Evolutionary conservation across 2,113 vertebrate species (phyloP).

Genomic region (Pelusios castaneus): DNA sequence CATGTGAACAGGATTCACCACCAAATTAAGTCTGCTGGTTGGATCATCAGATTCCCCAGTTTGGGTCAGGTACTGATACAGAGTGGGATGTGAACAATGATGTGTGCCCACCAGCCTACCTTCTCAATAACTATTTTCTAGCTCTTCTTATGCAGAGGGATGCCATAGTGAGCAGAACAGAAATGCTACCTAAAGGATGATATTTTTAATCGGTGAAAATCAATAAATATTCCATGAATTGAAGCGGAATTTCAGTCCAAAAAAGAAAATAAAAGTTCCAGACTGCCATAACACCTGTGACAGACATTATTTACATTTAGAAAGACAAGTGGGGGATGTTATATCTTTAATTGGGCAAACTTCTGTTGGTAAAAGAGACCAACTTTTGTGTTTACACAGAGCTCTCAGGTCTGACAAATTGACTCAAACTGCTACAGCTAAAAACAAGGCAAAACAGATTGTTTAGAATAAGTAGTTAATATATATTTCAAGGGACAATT

Average conservation of each 20-base stretch:
- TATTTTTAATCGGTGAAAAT: neutral
- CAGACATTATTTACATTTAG: neutral
- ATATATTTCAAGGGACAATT: neutral
- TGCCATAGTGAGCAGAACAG: neutral
- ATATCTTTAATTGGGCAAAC: neutral
- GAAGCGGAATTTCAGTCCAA: neutral
- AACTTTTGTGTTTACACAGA: neutral
- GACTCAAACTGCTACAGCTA: neutral
- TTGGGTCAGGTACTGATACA: no score
- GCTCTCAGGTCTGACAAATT: neutral
- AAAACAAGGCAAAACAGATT: neutral
- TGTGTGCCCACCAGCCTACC: neutral
- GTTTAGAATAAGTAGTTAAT: neutral
- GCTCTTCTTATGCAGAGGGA: neutral
- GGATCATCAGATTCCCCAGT: no score
- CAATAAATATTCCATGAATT: neutral
- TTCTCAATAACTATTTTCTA: neutral
- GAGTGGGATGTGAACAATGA: no score
- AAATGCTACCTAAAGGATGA: neutral
- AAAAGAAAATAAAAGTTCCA: neutral
- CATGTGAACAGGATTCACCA: no score
- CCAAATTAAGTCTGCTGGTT: no score
- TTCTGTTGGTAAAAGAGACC: neutral
- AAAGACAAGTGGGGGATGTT: neutral
- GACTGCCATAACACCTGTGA: neutral